Conservation (phyloP, 2,888 invertebrate genomes). For the Eilema caniola region DNA sequence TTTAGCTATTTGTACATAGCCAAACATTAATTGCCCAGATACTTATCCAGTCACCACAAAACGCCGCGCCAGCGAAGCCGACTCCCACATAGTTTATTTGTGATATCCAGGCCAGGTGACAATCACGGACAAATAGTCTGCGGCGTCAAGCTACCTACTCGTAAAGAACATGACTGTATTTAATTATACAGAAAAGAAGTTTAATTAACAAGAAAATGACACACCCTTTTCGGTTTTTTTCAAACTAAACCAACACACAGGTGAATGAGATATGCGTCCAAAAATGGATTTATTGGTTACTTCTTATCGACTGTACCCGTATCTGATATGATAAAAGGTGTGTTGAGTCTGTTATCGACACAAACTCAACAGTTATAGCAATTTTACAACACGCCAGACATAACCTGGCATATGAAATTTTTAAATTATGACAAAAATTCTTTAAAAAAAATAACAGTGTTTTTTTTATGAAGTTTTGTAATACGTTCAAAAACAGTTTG, state of each 20-base stretch:
- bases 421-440: not conserved
- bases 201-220: not conserved
- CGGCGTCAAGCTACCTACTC: too few species aligned
- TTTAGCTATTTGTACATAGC: too few species aligned
- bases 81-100: too few species aligned
- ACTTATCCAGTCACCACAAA: too few species aligned
- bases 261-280: constrained; percentile 1
- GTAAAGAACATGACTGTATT: too few species aligned
- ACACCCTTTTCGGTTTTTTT: not conserved
- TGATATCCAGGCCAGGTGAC: too few species aligned
- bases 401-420: not conserved
- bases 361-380: constrained; percentile 25
- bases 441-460: not conserved
- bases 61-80: too few species aligned
- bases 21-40: too few species aligned
- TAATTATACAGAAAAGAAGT: too few species aligned
- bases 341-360: constrained; percentile 34
- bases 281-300: not conserved
- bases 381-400: constrained; percentile 15
- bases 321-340: constrained; percentile 56
- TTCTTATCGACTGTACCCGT: constrained; percentile 17
- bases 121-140: too few species aligned
- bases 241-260: not conserved
- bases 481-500: constrained; percentile 5
- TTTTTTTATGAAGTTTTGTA: not conserved